Base-by-base conservation (phyloP, 2,113 vertebrate species). In the Tangachromis dhanisi region DNA sequence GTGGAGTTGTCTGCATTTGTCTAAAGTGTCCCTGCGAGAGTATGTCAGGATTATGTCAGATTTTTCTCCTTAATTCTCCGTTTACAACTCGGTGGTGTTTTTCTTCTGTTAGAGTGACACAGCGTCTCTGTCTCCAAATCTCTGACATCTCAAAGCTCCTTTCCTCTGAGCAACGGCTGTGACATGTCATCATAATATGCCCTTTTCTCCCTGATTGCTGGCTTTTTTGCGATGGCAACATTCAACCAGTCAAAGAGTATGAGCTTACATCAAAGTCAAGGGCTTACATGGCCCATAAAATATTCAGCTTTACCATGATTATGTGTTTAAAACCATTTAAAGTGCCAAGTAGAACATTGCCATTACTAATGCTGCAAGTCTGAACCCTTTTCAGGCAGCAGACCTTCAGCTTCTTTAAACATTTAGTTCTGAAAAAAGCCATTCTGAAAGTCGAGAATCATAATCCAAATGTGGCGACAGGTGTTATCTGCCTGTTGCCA, bases 81-180 rank as follows among this genome's bases (percentile, higher is more conserved):
- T 73, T 86, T 53, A 83, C 61, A 54, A 14, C 49, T 90, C 42
- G 14, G 19, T 45, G 80, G 31, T 83, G 35, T 24, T 38, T 68
- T 81, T 83, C 71, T 68, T 8, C 59, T 90, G 33, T 54, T 80
- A 54, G 35, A 83, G 55, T 83, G 86, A 92, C 84, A 86, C 86
- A 90, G 81, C 16, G 71, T 89, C n/a, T 81, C 42, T 16, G 40
- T 53, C 47, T 90, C 87, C 83, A 90, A 84, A 80, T 84, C 83
- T 93, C 76, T 83, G 85, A 92, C 94, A 89, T 84, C 42, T 91
- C 35, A 40, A 12, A 83, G 68, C 81, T 89, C 33, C 38, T 90
- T 93, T 94, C 19, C 88, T 94, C 89, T 90, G 47, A 3, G 63
- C n/a, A n/a, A n/a, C n/a, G 73, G 47, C 10, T 19, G 35, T 87